Conservation (phyloP, 2,797 vertebrate species). For the Bradypodion ventrale region DNA sequence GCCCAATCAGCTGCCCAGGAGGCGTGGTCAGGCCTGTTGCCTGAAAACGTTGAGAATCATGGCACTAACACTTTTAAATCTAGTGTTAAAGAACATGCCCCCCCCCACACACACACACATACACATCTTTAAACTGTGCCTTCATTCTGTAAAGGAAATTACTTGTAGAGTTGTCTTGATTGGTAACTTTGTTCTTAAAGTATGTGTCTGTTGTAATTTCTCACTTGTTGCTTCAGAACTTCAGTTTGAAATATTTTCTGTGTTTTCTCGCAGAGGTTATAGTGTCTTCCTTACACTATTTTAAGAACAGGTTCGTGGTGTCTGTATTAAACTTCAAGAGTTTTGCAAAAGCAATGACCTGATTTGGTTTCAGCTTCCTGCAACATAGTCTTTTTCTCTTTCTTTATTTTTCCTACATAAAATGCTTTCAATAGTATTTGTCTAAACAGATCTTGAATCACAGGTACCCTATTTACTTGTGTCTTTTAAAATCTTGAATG, state of each 20-base stretch:
- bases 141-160: background rate
- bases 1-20: too few species aligned
- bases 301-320: background rate
- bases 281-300: background rate
- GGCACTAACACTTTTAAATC: too few species aligned
- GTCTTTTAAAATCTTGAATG: background rate
- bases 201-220: background rate
- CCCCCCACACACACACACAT: too few species aligned
- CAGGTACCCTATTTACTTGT: background rate
- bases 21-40: too few species aligned
- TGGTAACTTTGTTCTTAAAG: background rate
- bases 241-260: background rate
- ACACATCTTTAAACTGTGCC: too few species aligned
- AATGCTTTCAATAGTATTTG: background rate
- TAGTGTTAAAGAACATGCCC: background rate
- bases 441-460: background rate
- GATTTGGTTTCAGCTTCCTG: background rate
- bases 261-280: background rate
- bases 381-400: background rate
- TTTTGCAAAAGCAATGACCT: background rate
- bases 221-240: background rate
- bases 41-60: too few species aligned
- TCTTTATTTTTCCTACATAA: background rate
- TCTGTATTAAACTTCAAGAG: background rate
- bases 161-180: background rate